Base-by-base conservation (phyloP, 1,140 invertebrate species). In the Phymastichus coffea region DNA sequence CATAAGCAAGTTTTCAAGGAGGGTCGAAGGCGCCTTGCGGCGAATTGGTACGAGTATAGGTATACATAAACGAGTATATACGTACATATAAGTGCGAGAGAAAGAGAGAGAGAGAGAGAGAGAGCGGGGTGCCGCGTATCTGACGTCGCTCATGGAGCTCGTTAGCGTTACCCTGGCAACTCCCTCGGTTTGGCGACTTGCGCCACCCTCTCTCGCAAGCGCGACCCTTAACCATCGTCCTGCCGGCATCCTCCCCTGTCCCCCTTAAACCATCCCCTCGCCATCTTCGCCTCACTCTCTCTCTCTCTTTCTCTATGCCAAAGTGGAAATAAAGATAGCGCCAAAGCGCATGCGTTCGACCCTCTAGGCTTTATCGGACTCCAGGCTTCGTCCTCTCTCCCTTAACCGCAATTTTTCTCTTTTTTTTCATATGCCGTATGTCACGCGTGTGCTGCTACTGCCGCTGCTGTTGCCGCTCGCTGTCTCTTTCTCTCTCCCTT, bases 101-200 rank as follows among this genome's bases (percentile, higher is more conserved):
- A n/a, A n/a, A n/a, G n/a, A n/a, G n/a, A n/a, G n/a, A n/a, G n/a
- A n/a, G n/a, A n/a, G n/a, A n/a, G n/a, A n/a, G n/a, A n/a, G n/a
- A n/a, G n/a, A n/a, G n/a, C n/a, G n/a, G n/a, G n/a, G n/a, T 74
- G 70, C 75, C 75, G 75, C 77, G 75, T 77, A 76, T 77, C 76
- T 76, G 70, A 77, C 75, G 73, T 77, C 75, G 76, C 74, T 78
- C 75, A 78, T 77, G 74, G 74, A 77, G 73, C 75, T 78, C 76
- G 76, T 78, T 77, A 78, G 75, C 74, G 76, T 78, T 77, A 71
- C 76, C 76, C 47, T 78, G 66, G 76, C 73, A 77, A 78, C 76
- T 69, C 76, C 76, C 75, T 75, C 70, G 71, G 69, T 64, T 66
- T 59, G 53, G 41, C 63, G 70, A 69, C 65, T 67, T 66, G 58